These are phyloP conservation scores for Upupa epops DNA, from an alignment of 2,113 vertebrate species.

Conservation along the genomic window DNA sequence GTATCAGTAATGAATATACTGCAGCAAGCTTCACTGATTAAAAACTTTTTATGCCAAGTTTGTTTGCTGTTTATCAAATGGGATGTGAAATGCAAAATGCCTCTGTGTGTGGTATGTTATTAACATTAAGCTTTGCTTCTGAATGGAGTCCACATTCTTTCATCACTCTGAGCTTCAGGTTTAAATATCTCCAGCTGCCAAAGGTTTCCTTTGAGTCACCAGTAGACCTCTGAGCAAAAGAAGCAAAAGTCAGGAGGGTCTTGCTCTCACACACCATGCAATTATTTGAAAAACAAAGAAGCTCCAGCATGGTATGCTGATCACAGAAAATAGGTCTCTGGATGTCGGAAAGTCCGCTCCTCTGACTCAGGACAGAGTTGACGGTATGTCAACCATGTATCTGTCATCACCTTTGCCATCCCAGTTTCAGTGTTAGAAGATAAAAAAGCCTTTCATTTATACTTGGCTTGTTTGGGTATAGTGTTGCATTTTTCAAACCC, in stretches of 20 bases:
- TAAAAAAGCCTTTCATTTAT: not conserved
- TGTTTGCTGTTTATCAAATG: constrained; percentile 10
- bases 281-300: rapidly evolving
- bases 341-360: not conserved
- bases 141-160: not conserved
- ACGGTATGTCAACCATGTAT: rapidly evolving
- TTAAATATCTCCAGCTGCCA: not conserved
- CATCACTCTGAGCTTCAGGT: not conserved
- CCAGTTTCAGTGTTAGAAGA: not conserved
- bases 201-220: not conserved
- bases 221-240: not conserved
- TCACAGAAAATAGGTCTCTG: not conserved
- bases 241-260: not conserved
- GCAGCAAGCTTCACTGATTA: constrained; percentile 18
- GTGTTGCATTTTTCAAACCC: not conserved
- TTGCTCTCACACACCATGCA: not conserved
- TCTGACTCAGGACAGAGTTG: not conserved
- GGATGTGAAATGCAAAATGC: not conserved
- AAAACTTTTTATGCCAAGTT: constrained; percentile 25
- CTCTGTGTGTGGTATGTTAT: not conserved
- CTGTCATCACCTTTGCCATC: not conserved
- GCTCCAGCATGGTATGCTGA: rapidly evolving
- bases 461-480: not conserved
- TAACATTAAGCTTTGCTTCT: not conserved
- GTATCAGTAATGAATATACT: constrained; percentile 1